Conservation (phyloP, 2,888 invertebrate genomes). For the Melanotus villosus region DNA sequence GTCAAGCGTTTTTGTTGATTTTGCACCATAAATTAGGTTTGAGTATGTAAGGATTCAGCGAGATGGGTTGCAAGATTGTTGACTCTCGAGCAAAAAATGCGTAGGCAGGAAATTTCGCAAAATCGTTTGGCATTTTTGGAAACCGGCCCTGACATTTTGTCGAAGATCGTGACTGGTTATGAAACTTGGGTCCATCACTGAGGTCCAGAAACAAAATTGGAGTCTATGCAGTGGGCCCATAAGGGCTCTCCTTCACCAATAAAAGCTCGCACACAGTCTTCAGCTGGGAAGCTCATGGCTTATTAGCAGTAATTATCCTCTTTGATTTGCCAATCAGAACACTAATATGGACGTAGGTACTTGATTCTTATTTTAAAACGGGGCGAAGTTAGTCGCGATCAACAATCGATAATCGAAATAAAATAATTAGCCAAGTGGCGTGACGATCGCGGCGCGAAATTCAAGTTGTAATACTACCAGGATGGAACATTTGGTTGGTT, state of each 20-base stretch:
- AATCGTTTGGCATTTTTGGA: not conserved
- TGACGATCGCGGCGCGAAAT: too few relatives aligned
- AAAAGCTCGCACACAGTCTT: too few relatives aligned
- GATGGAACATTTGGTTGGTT: too few relatives aligned
- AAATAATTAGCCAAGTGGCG: too few relatives aligned
- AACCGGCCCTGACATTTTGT: not conserved
- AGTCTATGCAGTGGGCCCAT: constrained; percentile 13
- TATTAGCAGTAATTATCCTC: too few relatives aligned
- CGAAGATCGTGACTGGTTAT: constrained; percentile 42
- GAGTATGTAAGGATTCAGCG: not conserved
- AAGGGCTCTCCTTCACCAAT: constrained; percentile 7
- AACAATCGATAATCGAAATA: too few relatives aligned
- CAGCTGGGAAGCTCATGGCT: too few relatives aligned
- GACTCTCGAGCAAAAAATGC: not conserved
- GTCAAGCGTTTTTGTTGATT: not conserved
- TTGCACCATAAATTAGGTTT: not conserved
- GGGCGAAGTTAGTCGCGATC: too few relatives aligned
- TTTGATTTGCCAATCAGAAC: too few relatives aligned
- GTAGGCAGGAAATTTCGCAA: not conserved
- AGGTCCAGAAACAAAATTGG: constrained; percentile 11
- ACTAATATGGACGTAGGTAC: too few relatives aligned
- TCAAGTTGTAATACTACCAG: too few relatives aligned
- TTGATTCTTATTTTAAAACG: too few relatives aligned
- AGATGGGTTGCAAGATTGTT: not conserved
- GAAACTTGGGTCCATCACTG: constrained; percentile 55